Conservation (phyloP, 2,797 vertebrate species). For the Acanthurus leucopareius region DNA sequence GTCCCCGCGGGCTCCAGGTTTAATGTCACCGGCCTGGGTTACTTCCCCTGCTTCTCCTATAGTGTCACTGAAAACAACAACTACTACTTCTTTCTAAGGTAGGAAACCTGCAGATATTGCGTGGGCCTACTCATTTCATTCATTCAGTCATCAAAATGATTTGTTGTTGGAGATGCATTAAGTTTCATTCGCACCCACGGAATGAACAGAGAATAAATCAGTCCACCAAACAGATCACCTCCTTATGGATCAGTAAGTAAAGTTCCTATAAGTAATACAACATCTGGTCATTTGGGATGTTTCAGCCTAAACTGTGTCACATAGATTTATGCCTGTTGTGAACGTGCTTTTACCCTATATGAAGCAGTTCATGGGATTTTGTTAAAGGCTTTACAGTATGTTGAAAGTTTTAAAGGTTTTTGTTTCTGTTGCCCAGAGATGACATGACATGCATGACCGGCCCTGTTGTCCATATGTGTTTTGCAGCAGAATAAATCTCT, state of each 20-base stretch:
- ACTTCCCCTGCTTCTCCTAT: slow-evolving; percentile 90
- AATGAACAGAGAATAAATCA: no score
- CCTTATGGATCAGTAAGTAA: not conserved
- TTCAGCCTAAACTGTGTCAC: not conserved
- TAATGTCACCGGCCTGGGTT: slow-evolving; percentile 89
- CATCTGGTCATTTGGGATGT: not conserved
- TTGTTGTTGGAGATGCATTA: no score
- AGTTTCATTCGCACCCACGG: not conserved
- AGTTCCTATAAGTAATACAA: not conserved
- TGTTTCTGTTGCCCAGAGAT: not conserved
- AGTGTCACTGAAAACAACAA: slow-evolving; percentile 88
- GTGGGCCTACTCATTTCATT: not conserved
- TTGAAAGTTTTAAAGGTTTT: not conserved
- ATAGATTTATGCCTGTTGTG: not conserved
- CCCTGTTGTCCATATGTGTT: not conserved
- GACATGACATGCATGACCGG: slow-evolving; percentile 3
- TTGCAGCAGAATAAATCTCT: not conserved
- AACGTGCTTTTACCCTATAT: not conserved
- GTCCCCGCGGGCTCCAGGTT: slow-evolving; percentile 89
- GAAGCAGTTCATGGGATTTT: not conserved
- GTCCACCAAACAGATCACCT: no score
- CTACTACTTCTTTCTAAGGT: slow-evolving; percentile 92
- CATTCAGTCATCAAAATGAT: not conserved
- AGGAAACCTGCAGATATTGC: slow-evolving; percentile 35
- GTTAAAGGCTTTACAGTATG: not conserved